Conservation (phyloP, 2,888 invertebrate genomes). For the Callyntrura guangdongensis region DNA sequence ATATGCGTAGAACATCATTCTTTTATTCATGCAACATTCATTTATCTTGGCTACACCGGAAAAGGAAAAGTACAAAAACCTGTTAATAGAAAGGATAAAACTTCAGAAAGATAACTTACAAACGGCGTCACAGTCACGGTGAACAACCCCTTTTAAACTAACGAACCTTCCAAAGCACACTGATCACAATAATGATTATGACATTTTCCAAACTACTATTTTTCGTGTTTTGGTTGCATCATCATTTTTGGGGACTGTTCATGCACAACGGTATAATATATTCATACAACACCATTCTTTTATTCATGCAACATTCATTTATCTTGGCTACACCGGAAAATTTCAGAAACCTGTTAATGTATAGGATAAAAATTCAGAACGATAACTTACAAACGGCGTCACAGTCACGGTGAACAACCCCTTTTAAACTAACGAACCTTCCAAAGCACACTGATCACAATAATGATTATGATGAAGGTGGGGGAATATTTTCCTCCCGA, state of each 20-base stretch:
- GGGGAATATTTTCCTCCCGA: constrained; percentile 30
- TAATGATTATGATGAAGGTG: constrained; percentile 41
- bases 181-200: constrained; percentile 35
- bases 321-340: no score
- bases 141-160: constrained; percentile 4
- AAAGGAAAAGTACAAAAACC: no score
- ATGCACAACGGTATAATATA: background rate
- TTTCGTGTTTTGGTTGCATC: constrained; percentile 27
- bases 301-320: no score
- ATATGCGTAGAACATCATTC: no score
- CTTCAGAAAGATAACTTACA: no score
- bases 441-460: constrained; percentile 13
- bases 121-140: background rate
- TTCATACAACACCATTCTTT: no score
- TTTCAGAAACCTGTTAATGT: no score
- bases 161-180: constrained; percentile 16
- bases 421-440: constrained; percentile 24
- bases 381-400: no score
- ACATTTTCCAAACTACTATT: constrained; percentile 36
- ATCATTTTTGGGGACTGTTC: background rate
- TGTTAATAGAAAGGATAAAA: no score
- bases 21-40: no score
- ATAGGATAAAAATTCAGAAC: no score
- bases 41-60: no score
- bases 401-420: background rate